Conservation (phyloP, 2,888 invertebrate genomes). For the Hemicrepidius hirtus region DNA sequence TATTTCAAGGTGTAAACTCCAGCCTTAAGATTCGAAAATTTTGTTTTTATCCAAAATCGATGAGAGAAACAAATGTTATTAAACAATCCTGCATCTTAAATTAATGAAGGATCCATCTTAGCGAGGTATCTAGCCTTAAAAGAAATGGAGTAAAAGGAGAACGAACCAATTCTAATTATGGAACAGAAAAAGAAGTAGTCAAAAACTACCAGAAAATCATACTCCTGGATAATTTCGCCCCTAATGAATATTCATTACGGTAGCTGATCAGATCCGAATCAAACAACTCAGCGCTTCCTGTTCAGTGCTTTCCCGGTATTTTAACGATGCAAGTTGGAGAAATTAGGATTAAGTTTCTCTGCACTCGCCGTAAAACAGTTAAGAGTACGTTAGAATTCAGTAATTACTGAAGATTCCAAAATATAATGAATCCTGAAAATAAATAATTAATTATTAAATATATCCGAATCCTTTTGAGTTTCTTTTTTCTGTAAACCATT, state of each 20-base stretch:
- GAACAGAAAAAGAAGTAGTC: slow-evolving; percentile 2
- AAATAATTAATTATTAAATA: no score
- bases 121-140: background rate
- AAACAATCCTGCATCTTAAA: no score
- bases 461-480: no score
- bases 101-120: background rate
- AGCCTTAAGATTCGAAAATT: no score
- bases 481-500: no score
- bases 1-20: no score
- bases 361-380: slow-evolving; percentile 17
- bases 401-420: slow-evolving; percentile 13
- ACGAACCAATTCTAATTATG: slow-evolving; percentile 3
- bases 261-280: slow-evolving; percentile 63
- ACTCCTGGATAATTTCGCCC: slow-evolving; percentile 51
- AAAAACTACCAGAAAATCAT: slow-evolving; percentile 54
- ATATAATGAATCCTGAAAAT: background rate
- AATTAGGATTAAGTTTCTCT: slow-evolving; percentile 58
- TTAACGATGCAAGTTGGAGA: slow-evolving; percentile 53
- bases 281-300: slow-evolving; percentile 63
- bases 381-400: slow-evolving; percentile 21
- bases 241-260: slow-evolving; percentile 63
- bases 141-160: background rate
- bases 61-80: no score
- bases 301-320: slow-evolving; percentile 51
- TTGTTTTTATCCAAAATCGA: no score